A percentile compares a stretch with the other conserved stretches of the same genome.
phyloP scores from a whole-genome alignment of 2,113 vertebrate species.

The Stictonetta naevosa region DNA sequence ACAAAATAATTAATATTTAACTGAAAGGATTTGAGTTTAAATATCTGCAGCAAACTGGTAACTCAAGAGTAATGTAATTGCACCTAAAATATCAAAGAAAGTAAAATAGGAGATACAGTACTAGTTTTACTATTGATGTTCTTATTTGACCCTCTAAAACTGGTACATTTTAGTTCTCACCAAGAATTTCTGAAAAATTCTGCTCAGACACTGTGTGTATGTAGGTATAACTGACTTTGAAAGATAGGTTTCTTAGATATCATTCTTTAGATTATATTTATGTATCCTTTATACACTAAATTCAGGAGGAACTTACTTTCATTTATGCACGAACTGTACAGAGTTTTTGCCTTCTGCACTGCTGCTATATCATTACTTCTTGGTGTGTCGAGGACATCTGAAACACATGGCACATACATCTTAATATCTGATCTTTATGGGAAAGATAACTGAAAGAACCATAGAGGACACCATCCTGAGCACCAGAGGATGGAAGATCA shows the following conservation, averaged over 20 bases:
- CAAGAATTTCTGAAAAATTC: background rate
- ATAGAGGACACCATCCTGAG: background rate
- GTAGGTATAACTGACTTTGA: background rate
- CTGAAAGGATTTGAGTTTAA: background rate
- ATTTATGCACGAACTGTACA: slow-evolving; percentile 93
- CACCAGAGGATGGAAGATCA: background rate
- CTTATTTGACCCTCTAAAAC: background rate
- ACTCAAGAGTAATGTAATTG: background rate
- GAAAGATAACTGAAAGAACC: background rate
- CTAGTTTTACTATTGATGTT: background rate
- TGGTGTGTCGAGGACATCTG: slow-evolving; percentile 87
- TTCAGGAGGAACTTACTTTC: slow-evolving; percentile 84
- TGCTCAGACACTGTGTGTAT: background rate
- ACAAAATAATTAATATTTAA: background rate
- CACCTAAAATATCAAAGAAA: background rate
- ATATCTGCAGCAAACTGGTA: background rate
- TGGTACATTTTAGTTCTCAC: background rate
- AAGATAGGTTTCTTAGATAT: background rate
- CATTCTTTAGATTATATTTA: background rate
- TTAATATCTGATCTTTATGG: background rate
- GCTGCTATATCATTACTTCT: slow-evolving; percentile 77
- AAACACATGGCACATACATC: slow-evolving; percentile 22
- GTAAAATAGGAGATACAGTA: background rate
- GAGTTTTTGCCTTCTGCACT: slow-evolving; percentile 90
- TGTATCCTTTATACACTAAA: fast-evolving